phyloP scores from a whole-genome alignment of 2,888 invertebrate species.

The Aethes cnicana region DNA sequence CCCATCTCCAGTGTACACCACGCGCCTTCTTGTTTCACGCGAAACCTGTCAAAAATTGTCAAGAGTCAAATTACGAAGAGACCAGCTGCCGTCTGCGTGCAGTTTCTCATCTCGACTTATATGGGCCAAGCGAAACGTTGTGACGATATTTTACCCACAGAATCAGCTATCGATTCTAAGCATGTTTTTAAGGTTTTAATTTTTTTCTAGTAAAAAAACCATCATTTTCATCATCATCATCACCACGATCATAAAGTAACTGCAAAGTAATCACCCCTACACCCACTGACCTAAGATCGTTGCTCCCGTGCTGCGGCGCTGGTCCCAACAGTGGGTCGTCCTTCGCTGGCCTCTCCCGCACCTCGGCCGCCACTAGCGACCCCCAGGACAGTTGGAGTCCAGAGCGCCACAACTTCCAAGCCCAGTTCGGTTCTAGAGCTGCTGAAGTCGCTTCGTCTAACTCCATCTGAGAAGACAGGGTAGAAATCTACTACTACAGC shows the following conservation, averaged over 20 bases:
- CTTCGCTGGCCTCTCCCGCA: constrained; percentile 89
- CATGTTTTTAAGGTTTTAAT: no score
- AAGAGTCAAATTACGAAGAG: no score
- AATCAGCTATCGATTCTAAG: no score
- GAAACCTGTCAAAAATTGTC: constrained; percentile 77
- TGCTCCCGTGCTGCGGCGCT: constrained; percentile 38
- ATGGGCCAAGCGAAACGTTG: no score
- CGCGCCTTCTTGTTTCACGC: constrained; percentile 90
- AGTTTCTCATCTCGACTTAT: no score
- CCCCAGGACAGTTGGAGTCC: constrained; percentile 94
- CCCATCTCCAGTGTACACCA: constrained; percentile 93
- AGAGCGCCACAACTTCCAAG: constrained; percentile 97
- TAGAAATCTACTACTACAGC: no score
- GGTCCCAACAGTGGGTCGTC: constrained; percentile 61
- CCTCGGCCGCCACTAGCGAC: constrained; percentile 89
- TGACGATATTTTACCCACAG: no score
- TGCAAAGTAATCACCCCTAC: no score
- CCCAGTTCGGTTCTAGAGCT: constrained; percentile 87
- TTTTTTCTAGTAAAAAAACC: no score
- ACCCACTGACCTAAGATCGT: not conserved
- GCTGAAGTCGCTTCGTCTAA: constrained; percentile 83
- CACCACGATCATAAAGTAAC: no score
- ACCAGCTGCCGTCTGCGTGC: no score
- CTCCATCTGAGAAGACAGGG: constrained; percentile 64
- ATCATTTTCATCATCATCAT: no score